Base-by-base conservation (phyloP, 2,888 invertebrate genomes). In the Sclerodermus sp. region DNA sequence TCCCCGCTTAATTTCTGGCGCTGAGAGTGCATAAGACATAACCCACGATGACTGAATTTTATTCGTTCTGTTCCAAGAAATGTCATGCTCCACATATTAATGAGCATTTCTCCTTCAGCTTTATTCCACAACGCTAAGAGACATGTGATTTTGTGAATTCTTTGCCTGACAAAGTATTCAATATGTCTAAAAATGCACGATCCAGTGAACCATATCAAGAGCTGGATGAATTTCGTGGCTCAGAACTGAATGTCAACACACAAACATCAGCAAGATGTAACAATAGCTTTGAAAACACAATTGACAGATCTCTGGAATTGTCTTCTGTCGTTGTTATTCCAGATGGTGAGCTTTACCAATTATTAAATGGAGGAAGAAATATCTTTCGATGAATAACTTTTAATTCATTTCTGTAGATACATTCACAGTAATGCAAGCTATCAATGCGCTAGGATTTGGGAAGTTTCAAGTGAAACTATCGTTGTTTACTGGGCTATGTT, bases 401-500 rank as follows among this genome's bases (percentile, higher is more conserved):
- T 9, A 38, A 16, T 37, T 16, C 14, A 29, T 47, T 42, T 42
- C 57, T 29, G 49, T 79, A 91, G 92, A 92, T 76, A 91, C 91
- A 32, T 92, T 89, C 70, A 92, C 92, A 8, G 90, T 92, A 5
- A 88, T 90, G 43, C 91, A 92, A 79, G 92, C 92, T 32, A 91
- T 93, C 15, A 91, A 92, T 79, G 87, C 89, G 0, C 82, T 92
- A 39, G 93, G 93, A 1, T 93, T 93, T 78, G 93, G 93, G 31
- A 91, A 89, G 85, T 93, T 93, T 74, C 93, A 93, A 86, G 90
- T 92, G 0, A 91, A 91, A 74, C 75, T 93, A 40, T 92, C 92
- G 0, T 80, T 92, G 14, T 89, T 90, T 70, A 92, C 92, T 14
- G 93, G 93, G 0, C 80, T 92, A 1, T 91, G 92, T 73, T 91